Evolutionary conservation across 2,113 vertebrate genomes (phyloP).

Genomic region (Eretmochelys imbricata): DNA sequence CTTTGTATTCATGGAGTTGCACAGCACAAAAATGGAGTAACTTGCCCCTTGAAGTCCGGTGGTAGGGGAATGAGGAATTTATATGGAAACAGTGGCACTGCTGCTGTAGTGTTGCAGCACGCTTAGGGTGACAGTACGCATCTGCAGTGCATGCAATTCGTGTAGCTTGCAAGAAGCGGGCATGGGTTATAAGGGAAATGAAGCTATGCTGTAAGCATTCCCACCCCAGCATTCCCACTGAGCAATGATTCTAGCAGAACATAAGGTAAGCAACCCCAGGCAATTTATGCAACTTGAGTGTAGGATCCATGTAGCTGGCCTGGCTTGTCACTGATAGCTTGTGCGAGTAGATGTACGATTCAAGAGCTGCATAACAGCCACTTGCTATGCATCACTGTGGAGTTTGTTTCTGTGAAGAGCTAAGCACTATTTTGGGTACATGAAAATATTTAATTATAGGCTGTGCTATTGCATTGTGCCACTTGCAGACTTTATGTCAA

Average conservation of each 20-base stretch:
- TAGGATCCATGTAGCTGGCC: too few species aligned
- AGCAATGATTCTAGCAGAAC: too few species aligned
- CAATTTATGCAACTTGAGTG: too few species aligned
- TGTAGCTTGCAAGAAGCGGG: neutral
- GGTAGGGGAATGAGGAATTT: neutral
- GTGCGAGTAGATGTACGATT: too few species aligned
- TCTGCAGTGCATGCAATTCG: neutral
- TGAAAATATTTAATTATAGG: neutral
- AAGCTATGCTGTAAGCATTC: too few species aligned
- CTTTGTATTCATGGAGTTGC: neutral
- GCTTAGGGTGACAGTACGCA: neutral
- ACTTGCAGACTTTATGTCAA: neutral
- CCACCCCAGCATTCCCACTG: too few species aligned
- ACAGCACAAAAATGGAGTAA: neutral
- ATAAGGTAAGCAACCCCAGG: too few species aligned
- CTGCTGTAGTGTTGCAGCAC: neutral
- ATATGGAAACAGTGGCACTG: neutral
- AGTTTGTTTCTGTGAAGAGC: too few species aligned
- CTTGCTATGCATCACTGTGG: too few species aligned
- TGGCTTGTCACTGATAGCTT: too few species aligned
- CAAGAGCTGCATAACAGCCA: too few species aligned
- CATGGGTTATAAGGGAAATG: neutral
- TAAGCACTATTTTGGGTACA: too few species aligned
- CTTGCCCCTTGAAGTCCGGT: neutral
- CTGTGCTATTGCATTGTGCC: neutral